These are phyloP conservation scores for Melanchra persicariae DNA, from an alignment of 2,888 invertebrate species.

Conservation along the genomic window DNA sequence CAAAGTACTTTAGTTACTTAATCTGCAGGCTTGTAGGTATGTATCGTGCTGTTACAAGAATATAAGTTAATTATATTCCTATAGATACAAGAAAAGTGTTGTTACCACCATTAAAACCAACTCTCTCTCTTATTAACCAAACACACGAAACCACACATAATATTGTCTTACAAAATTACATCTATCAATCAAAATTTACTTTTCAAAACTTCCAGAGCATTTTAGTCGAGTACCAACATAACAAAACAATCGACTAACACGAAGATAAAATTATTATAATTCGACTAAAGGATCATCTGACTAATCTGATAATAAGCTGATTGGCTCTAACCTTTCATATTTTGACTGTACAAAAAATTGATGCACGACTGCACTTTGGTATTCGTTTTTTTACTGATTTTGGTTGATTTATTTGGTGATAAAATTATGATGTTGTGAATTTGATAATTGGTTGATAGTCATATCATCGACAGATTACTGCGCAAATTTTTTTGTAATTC, in stretches of 20 bases:
- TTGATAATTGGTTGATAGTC: no score
- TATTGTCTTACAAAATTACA: constrained; percentile 60
- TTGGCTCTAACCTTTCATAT: constrained; percentile 70
- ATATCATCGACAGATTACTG: not conserved
- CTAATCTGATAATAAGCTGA: constrained; percentile 81
- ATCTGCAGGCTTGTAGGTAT: no score
- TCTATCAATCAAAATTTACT: constrained; percentile 72
- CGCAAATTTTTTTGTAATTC: no score
- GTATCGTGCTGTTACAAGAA: not conserved
- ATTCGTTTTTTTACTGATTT: constrained; percentile 38
- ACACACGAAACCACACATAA: constrained; percentile 42
- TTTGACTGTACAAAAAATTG: constrained; percentile 64
- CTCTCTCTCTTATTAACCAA: constrained; percentile 30
- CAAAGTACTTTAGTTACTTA: no score
- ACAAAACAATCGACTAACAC: constrained; percentile 67
- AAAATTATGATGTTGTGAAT: constrained; percentile 22
- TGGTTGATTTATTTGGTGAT: constrained; percentile 53
- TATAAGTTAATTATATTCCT: not conserved
- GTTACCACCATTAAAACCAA: constrained; percentile 12
- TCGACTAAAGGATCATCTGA: constrained; percentile 73
- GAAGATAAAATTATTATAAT: constrained; percentile 81
- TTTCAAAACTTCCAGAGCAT: constrained; percentile 63
- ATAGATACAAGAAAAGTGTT: no score
- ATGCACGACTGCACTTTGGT: constrained; percentile 61
- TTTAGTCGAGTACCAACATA: constrained; percentile 56